Conservation (phyloP, 2,888 invertebrate species). For the Glyphotaelius pellucidus region DNA sequence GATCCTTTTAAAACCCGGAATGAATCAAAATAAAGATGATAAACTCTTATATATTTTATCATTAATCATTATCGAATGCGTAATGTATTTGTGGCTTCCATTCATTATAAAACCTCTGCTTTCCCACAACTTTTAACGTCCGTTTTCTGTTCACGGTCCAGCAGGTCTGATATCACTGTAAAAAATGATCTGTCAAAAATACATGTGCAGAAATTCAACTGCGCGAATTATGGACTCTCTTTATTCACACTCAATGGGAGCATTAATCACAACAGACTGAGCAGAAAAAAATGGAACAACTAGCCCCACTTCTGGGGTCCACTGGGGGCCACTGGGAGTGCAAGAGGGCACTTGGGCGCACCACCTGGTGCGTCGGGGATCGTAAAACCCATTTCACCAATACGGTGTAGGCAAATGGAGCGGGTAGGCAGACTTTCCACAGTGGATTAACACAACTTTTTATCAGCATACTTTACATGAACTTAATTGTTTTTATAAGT, state of each 20-base stretch:
- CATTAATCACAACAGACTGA: constrained; percentile 51
- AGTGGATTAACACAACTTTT: constrained; percentile 15
- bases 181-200: constrained; percentile 31
- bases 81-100: too few relatives aligned
- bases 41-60: too few relatives aligned
- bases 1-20: neutral
- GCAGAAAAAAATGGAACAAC: constrained; percentile 40
- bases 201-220: constrained; percentile 31
- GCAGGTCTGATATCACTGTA: neutral
- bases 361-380: constrained; percentile 58
- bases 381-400: constrained; percentile 57
- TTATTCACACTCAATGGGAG: constrained; percentile 37
- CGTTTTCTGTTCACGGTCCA: neutral
- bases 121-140: too few relatives aligned
- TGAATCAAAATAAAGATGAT: neutral
- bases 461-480: neutral
- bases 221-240: constrained; percentile 25
- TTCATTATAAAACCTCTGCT: too few relatives aligned
- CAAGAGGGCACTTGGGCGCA: constrained; percentile 5
- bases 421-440: neutral
- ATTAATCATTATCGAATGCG: too few relatives aligned
- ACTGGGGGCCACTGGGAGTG: neutral
- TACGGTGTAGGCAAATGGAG: constrained; percentile 31
- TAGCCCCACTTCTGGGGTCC: constrained; percentile 7
- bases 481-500: too few relatives aligned